Conservation (phyloP, 2,888 invertebrate genomes). For the Maniola hyperantus region DNA sequence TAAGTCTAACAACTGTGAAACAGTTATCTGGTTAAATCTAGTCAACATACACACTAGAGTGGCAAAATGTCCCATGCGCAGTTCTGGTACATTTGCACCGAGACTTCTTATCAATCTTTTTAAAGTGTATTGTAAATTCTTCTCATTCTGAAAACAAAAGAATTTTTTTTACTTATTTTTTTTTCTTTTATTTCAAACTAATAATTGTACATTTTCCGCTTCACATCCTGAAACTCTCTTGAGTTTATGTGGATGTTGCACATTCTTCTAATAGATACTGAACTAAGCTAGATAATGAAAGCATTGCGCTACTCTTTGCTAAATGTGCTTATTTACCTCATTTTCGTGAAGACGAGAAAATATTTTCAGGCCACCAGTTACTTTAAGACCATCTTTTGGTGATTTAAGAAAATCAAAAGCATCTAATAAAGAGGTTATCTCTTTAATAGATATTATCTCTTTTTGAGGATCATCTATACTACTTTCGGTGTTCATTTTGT, state of each 20-base stretch:
- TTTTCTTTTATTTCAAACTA: too few species aligned
- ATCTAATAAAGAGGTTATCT: slow-evolving; percentile 67
- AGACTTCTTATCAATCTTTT: slow-evolving; percentile 87
- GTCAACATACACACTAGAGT: slow-evolving; percentile 85
- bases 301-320: not conserved
- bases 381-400: slow-evolving; percentile 63
- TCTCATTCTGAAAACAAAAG: slow-evolving; percentile 73
- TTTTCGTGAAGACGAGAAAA: slow-evolving; percentile 63
- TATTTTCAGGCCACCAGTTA: slow-evolving; percentile 70
- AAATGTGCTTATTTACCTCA: slow-evolving; percentile 61
- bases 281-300: too few species aligned
- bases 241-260: too few species aligned
- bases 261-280: too few species aligned
- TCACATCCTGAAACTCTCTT: too few species aligned
- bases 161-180: too few species aligned
- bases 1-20: slow-evolving; percentile 80
- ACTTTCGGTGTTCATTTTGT: slow-evolving; percentile 63
- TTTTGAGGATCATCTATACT: slow-evolving; percentile 47
- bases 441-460: slow-evolving; percentile 58
- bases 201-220: too few species aligned
- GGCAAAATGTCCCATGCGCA: slow-evolving; percentile 87
- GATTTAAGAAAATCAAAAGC: slow-evolving; percentile 70
- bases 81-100: slow-evolving; percentile 85
- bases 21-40: slow-evolving; percentile 71
- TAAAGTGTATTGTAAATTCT: slow-evolving; percentile 86